Conservation (phyloP, 2,113 vertebrate genomes). For the Agelaius tricolor region DNA sequence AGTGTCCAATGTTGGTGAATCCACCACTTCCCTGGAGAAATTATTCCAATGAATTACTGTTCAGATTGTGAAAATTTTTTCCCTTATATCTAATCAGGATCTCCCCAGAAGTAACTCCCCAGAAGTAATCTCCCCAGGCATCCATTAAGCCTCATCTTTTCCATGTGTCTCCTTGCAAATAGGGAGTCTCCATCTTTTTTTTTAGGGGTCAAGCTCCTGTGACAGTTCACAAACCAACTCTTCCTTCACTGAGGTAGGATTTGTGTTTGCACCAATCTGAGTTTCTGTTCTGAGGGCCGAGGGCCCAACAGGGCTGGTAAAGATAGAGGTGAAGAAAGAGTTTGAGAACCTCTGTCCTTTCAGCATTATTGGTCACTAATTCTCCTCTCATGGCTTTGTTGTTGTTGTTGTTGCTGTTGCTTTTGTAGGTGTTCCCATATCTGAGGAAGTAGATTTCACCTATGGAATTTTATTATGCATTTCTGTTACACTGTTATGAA, state of each 20-base stretch:
- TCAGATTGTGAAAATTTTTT: neutral
- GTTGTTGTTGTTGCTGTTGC: neutral
- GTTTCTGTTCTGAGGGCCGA: accelerated
- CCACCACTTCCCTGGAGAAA: neutral
- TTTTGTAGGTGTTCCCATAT: neutral
- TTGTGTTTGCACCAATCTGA: neutral
- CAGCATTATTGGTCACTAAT: neutral
- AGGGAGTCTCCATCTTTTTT: neutral
- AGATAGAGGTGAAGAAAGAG: neutral
- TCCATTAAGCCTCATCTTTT: neutral
- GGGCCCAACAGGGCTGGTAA: neutral
- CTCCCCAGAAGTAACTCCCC: neutral
- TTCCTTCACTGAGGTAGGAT: neutral
- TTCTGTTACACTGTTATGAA: neutral
- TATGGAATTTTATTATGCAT: neutral
- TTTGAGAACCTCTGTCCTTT: neutral
- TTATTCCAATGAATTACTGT: neutral
- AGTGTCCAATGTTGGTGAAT: neutral
- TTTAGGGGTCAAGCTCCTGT: neutral
- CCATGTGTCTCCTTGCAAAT: neutral
- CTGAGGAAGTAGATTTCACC: neutral
- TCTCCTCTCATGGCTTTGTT: neutral
- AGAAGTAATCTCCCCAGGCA: neutral
- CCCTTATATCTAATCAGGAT: neutral
- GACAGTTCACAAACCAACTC: neutral